Evolutionary conservation across 2,113 vertebrate genomes (phyloP).

Genomic region (Rhea pennata): DNA sequence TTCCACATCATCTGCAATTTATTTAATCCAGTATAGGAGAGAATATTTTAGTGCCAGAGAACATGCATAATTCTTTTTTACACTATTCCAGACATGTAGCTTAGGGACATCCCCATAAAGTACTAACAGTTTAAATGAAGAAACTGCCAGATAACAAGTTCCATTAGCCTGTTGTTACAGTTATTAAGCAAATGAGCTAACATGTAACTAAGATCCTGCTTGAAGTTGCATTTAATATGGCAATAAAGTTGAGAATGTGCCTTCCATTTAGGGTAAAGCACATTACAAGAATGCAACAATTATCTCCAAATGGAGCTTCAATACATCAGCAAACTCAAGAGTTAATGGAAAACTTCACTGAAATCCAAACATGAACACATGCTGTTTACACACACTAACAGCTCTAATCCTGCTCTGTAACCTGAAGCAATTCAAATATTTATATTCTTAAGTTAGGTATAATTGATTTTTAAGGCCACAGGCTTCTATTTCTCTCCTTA

Average conservation of each 20-base stretch:
- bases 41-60: neutral
- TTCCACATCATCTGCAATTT: neutral
- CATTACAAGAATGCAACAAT: neutral
- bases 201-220: neutral
- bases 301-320: neutral
- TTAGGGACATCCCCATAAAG: constrained; percentile 5
- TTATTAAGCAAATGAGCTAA: constrained; percentile 2
- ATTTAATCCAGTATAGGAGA: neutral
- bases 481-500: neutral
- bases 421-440: neutral
- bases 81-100: neutral
- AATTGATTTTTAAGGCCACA: neutral
- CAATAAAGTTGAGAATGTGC: neutral
- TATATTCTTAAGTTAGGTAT: neutral
- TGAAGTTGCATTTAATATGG: neutral
- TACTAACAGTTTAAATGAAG: constrained; percentile 27
- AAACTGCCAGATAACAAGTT: constrained; percentile 11
- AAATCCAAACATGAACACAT: neutral
- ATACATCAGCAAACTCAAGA: neutral
- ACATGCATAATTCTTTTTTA: neutral
- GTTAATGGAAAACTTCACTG: neutral
- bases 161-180: constrained; percentile 14
- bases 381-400: neutral
- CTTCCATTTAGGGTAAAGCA: neutral
- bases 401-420: neutral